These are phyloP conservation scores for Fregata magnificens DNA, from an alignment of 2,113 vertebrate genomes.

Conservation along the genomic window DNA sequence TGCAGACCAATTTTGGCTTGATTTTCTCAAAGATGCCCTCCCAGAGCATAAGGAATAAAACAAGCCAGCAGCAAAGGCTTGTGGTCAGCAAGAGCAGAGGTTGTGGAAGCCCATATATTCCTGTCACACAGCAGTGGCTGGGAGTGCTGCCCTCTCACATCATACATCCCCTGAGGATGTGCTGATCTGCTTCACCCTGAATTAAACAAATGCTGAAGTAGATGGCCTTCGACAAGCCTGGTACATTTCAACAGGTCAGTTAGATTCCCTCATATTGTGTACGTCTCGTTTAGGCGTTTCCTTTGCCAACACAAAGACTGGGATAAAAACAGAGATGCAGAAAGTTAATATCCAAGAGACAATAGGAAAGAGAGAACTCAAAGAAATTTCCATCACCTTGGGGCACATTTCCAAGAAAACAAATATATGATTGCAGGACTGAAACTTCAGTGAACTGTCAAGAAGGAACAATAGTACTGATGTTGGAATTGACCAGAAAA, in stretches of 20 bases:
- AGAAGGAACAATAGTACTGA: neutral
- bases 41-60: neutral
- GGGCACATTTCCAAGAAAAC: neutral
- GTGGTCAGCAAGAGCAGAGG: neutral
- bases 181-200: neutral
- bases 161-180: neutral
- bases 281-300: neutral
- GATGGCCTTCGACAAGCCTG: neutral
- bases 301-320: neutral
- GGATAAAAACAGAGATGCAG: neutral
- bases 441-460: neutral
- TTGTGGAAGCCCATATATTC: neutral
- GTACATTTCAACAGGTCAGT: neutral
- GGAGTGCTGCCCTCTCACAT: neutral
- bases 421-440: neutral
- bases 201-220: neutral
- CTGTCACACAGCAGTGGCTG: neutral
- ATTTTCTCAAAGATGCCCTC: neutral
- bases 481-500: neutral
- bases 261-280: neutral
- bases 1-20: neutral
- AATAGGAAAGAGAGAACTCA: neutral
- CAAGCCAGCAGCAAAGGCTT: neutral
- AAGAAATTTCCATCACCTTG: neutral
- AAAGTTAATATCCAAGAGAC: neutral